phyloP scores from a whole-genome alignment of 2,113 vertebrate genomes.

The Cyprinus carpio region DNA sequence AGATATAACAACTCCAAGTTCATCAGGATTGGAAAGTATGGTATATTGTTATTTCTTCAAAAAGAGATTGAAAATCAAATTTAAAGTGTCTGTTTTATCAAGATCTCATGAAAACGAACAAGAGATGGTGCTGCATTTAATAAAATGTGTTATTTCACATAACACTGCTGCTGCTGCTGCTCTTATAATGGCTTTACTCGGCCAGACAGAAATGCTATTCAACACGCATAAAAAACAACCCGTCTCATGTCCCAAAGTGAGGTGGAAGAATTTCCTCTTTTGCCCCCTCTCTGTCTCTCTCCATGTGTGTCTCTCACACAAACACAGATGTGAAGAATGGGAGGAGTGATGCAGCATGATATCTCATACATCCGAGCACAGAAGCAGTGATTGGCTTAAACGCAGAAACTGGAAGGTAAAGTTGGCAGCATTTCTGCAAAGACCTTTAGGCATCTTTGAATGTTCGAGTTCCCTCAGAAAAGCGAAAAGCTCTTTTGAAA shows the following conservation, averaged over 20 bases:
- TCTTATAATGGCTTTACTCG: not conserved
- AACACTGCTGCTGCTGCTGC: not conserved
- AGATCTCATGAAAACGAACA: not conserved
- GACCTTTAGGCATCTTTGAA: not conserved
- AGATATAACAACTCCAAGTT: not conserved
- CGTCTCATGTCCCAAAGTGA: slow-evolving; percentile 40
- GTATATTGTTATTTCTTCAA: not conserved
- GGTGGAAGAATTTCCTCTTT: slow-evolving; percentile 55
- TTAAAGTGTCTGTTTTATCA: slow-evolving; percentile 5
- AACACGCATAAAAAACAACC: not conserved
- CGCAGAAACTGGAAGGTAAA: slow-evolving; percentile 3
- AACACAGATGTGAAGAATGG: not conserved
- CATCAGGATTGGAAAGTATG: not conserved
- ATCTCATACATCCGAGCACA: not conserved
- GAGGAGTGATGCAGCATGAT: not conserved
- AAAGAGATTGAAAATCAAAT: not conserved
- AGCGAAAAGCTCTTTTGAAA: not conserved
- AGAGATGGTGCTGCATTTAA: slow-evolving; percentile 24
- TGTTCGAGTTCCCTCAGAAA: not conserved
- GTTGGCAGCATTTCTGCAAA: not conserved
- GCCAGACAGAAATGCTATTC: not conserved
- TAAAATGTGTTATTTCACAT: slow-evolving; percentile 3
- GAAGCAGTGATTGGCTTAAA: not conserved
- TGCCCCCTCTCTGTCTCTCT: slow-evolving; percentile 31
- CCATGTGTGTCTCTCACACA: slow-evolving; percentile 19